Evolutionary conservation across 2,113 vertebrate species (phyloP), one percentile per base, ranked within the genome.

Genomic region (Epinephelus lanceolatus): DNA sequence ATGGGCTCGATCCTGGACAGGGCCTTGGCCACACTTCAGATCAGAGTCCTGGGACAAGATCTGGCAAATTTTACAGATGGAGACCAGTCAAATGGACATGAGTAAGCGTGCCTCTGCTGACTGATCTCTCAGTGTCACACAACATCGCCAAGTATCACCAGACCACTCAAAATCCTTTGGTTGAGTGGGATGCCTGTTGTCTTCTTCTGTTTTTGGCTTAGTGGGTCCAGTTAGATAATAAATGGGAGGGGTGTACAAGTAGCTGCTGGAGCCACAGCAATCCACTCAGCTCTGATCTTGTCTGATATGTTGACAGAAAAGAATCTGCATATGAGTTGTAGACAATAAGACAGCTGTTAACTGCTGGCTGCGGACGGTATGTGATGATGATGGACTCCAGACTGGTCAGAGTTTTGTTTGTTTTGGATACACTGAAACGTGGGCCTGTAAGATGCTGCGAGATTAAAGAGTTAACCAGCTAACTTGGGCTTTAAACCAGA

Each of bases 1-100:
- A 96, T 99, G 98, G 94, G 95, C 84, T 94, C 86, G 0, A 97
- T 99, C 90, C 95, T 99, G 91, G 90, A 94, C 90, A 93, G 98
- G 81, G 98, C 98, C 0, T 83, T 98, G 84, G 90, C 86, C 57
- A 95, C 94, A 3, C 95, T 99, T 70, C 97, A 97, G n/a, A 93
- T 99, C 90, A 94, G 68, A 12, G 92, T 99, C 83, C 76, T 96
- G 70, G 94, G 89, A 0, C 89, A 67, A 30, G 17, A 83, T 19
- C 4, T 17, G 76, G 80, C 85, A 83, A 92, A 94, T 84, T 37
- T 17, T 80, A 86, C 93, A 88, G 90, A 94, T 88, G 30, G 78
- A 89, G 93, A 95, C 47, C 82, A 92, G 42, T 74, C 66, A 19
- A 49, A 86, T 3, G 90, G 88, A 90, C 93, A 92, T 0, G 94